These are phyloP conservation scores for Tricholaema leucomelas DNA, from an alignment of 2,113 vertebrate species.

Conservation along the genomic window DNA sequence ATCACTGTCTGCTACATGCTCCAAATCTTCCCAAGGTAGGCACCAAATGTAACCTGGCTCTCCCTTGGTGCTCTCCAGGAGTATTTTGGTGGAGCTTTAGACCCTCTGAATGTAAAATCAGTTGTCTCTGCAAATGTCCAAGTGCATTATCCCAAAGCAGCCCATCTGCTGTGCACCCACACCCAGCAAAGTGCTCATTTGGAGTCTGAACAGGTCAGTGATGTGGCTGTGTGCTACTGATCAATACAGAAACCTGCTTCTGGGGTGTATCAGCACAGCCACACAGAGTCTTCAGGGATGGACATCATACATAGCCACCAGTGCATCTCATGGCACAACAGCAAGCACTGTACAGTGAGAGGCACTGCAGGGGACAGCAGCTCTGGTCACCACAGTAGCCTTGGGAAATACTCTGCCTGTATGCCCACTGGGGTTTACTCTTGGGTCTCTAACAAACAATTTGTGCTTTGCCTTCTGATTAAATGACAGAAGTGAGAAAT, in stretches of 20 bases:
- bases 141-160: background rate
- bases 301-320: background rate
- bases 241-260: background rate
- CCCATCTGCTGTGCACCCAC: background rate
- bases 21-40: background rate
- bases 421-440: background rate
- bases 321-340: background rate
- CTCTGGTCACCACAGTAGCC: background rate
- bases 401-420: background rate
- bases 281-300: background rate
- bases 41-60: background rate
- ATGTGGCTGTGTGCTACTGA: background rate
- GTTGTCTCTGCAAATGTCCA: background rate
- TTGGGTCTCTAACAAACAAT: background rate
- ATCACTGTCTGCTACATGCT: background rate
- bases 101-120: background rate
- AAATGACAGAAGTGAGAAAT: background rate
- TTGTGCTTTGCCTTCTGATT: background rate
- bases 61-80: background rate
- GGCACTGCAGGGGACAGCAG: rapidly evolving
- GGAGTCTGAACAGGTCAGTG: background rate
- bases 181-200: background rate
- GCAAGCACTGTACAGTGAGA: rapidly evolving
- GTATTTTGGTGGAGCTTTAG: background rate
- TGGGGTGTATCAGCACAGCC: background rate